phyloP scores from a whole-genome alignment of 1,140 invertebrate genomes.

The Drosophila melanica region DNA sequence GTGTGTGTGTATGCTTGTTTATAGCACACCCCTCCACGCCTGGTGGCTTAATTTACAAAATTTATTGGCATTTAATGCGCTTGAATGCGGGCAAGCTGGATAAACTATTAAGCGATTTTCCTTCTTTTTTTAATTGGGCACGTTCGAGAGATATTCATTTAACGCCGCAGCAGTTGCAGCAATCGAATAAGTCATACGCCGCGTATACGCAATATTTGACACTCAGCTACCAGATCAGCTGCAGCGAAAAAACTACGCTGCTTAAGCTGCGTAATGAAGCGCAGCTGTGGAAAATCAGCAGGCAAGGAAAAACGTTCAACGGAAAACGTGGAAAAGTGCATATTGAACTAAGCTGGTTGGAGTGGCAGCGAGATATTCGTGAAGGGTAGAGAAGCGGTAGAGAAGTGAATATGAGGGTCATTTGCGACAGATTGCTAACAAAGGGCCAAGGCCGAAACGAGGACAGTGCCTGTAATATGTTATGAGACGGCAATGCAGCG shows the following conservation, averaged over 20 bases:
- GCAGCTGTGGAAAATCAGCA: constrained; percentile 9
- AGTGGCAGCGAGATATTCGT: neutral
- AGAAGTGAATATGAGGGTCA: neutral
- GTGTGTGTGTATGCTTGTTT: constrained; percentile 11
- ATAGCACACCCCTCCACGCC: constrained; percentile 16
- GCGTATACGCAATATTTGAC: constrained; percentile 29
- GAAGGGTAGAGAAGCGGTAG: neutral
- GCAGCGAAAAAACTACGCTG: neutral
- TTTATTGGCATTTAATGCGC: constrained; percentile 73
- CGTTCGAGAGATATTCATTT: constrained; percentile 27
- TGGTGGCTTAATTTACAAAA: constrained; percentile 50
- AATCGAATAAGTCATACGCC: constrained; percentile 36
- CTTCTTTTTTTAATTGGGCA: constrained; percentile 54
- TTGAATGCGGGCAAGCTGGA: constrained; percentile 48
- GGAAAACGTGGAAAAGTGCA: neutral
- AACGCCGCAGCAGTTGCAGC: constrained; percentile 8
- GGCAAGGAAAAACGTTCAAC: neutral
- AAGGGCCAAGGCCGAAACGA: constrained; percentile 19
- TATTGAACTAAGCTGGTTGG: constrained; percentile 8
- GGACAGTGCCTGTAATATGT: neutral
- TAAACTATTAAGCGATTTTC: constrained; percentile 6
- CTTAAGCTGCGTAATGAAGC: constrained; percentile 17
- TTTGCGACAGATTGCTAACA: constrained; percentile 4
- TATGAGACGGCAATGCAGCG: neutral
- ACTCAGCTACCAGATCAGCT: constrained; percentile 1